These are phyloP conservation scores for Drosophila demipolita DNA, from an alignment of 2,888 invertebrate species.

Conservation along the genomic window DNA sequence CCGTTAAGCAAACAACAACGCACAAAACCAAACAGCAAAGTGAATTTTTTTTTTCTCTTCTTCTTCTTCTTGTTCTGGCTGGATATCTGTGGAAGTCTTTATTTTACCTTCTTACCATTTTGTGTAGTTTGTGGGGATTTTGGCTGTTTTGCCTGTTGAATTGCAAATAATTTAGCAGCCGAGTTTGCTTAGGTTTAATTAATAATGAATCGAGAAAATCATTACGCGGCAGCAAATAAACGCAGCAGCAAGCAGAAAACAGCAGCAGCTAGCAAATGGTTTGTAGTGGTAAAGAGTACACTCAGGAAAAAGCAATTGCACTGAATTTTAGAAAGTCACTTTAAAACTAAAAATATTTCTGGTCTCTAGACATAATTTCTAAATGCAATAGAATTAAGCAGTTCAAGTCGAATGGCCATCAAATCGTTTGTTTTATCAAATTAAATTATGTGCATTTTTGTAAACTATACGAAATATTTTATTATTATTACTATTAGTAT, in stretches of 20 bases:
- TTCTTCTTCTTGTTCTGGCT: not conserved
- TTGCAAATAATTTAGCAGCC: slow-evolving; percentile 74
- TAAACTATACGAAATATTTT: too few species aligned
- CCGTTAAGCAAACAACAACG: slow-evolving; percentile 72
- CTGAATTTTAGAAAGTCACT: not conserved
- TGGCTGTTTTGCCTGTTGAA: slow-evolving; percentile 58
- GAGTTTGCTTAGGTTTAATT: slow-evolving; percentile 78
- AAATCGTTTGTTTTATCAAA: too few species aligned
- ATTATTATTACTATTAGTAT: too few species aligned
- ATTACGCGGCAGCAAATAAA: slow-evolving; percentile 76
- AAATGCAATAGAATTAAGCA: too few species aligned
- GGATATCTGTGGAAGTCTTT: slow-evolving; percentile 31
- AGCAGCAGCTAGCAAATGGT: slow-evolving; percentile 8
- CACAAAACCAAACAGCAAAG: slow-evolving; percentile 65
- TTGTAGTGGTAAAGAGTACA: not conserved
- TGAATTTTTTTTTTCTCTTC: slow-evolving; percentile 14
- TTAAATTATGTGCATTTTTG: not conserved
- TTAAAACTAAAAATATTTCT: not conserved
- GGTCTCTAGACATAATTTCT: not conserved
- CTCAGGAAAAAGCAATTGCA: not conserved
- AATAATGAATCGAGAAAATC: slow-evolving; percentile 79
- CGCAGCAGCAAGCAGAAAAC: slow-evolving; percentile 5
- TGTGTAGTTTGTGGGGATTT: slow-evolving; percentile 28
- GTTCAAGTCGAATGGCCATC: too few species aligned
- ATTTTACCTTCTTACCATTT: not conserved